Base-by-base conservation (phyloP, 1,140 invertebrate genomes). In the Macrosteles quadrilineatus region DNA sequence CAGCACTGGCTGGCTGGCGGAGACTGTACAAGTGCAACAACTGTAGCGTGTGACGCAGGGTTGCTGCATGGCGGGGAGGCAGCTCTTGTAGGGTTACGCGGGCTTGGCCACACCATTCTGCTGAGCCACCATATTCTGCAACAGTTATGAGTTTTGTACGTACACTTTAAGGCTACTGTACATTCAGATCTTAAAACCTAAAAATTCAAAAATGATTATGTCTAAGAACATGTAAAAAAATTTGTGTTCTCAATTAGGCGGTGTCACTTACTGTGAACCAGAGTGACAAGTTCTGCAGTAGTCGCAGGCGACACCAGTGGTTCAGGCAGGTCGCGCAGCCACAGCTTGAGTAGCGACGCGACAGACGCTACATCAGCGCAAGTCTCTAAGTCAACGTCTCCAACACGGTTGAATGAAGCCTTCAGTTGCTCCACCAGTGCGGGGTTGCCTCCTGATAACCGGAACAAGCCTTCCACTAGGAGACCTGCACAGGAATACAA, bases 301-400 rank as follows among this genome's bases (percentile, higher is more conserved):
- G 81, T 74, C 23, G 76, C 73, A 1, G 81, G 76, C 21, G 79
- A 75, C 23, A 84, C 79, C 23, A 84, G 75, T 59, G 83, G 82
- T 73, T 83, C 79, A 14, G 83, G 83, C 53, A 85, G 72, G 73
- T 85, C 83, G 69, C 81, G 80, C 21, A 84, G 75, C 76, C 83
- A 85, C 30, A 84, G 78, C 23, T 81, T 78, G 30, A 84, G 79
- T 50, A 85, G 76, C 4, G 82, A 80, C 3, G 81, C 83, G 17
- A 82, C 83, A 1, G 81, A 81, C 12, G 80, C 76, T 4, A 82
- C 81, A 71, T 82, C 83, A 6, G 76, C 79, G 2, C 78, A 79
- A 23, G 73, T 75, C 53, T 85, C 83, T 31, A 85, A 76, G 72
- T 84, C 82, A 29, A 81, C 82, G 69, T 83, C 83, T 4, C 82